Base-by-base conservation (phyloP, 2,113 vertebrate genomes). In the Otis tarda region DNA sequence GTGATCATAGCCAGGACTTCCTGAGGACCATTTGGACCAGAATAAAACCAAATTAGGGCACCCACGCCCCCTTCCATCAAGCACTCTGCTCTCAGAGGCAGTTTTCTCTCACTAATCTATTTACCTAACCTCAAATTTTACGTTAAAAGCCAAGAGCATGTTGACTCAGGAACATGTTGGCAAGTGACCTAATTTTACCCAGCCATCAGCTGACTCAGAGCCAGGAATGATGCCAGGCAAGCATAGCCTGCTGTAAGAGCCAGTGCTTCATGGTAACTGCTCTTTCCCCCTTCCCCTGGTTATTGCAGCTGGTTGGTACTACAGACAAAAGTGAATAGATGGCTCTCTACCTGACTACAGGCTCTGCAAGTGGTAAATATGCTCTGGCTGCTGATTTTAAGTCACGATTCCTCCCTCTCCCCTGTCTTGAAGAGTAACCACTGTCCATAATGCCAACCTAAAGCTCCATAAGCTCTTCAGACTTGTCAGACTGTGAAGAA, bases 171-270 rank as follows among this genome's bases (percentile, higher is more conserved):
- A 94, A 65, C 23, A 30, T 41, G 27, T 75, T 94, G 87, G 83
- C 87, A 82, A 53, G 39, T 93, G 93, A 95, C 91, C 89, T 79
- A 82, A 89, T 93, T 92, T 91, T 84, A 81, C 77, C 52, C 49
- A 87, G 59, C 82, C 92, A 92, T 92, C 92, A 90, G 78, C 63
- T 90, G 71, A 76, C 59, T 93, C 63, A 49, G 75, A 76, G 68
- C 59, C 79, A 93, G 75, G 41, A 91, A 55, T 53, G 59, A 90
- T 83, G 71, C 67, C 94, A 90, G 45, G 55, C 70, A 73, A 91
- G 67, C 70, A 69, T 4, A 79, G 60, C 25, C 56, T 63, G 60
- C 56, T 84, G 41, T 12, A 59, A 41, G 59, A 65, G 30, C 33
- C 55, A 45, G 33, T 43, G 35, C 20, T 87, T 55, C 49, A 15